Base-by-base conservation (phyloP, 2,888 invertebrate genomes). In the Sepiola atlantica region DNA sequence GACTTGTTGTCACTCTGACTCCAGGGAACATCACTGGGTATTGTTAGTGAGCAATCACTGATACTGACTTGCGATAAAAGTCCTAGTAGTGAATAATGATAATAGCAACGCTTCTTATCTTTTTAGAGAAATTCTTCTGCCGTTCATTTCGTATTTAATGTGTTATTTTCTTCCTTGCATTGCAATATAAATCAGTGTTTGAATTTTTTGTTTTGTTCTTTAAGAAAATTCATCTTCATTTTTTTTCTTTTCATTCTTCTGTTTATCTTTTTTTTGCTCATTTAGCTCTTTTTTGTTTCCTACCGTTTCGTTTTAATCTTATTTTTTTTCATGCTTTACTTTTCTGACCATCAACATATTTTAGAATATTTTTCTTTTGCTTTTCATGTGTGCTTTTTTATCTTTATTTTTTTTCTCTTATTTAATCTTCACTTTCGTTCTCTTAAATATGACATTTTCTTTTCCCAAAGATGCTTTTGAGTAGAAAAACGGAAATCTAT, bases 401-500 rank as follows among this genome's bases (percentile, higher is more conserved):
- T 12, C 61, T 61, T 61, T 12, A 10, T 28, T 28, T 77, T n/a
- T n/a, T 77, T 8, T 18, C 16, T n/a, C n/a, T 24, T 10, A 12
- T 16, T 77, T 32, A 16, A 12, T 77, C n/a, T 77, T n/a, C 77
- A 14, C n/a, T 6, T 16, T 77, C 28, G 28, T 28, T 77, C 18
- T 16, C 14, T 77, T 32, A n/a, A n/a, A 14, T n/a, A n/a, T 77
- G 14, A 14, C 77, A 77, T 77, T 77, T 77, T 77, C 77, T 32
- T 77, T 45, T 45, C 45, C 4, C 18, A 16, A 77, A 77, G 77
- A n/a, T 77, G 32, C 16, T 18, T 45, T 45, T n/a, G 77, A 32
- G n/a, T 77, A 77, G n/a, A 77, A 77, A 45, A 77, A 77, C 77
- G 77, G 77, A 77, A 77, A 77, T n/a, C 77, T 77, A 77, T 77